Base-by-base conservation (phyloP, 2,113 vertebrate species). In the Panthera uncia region DNA sequence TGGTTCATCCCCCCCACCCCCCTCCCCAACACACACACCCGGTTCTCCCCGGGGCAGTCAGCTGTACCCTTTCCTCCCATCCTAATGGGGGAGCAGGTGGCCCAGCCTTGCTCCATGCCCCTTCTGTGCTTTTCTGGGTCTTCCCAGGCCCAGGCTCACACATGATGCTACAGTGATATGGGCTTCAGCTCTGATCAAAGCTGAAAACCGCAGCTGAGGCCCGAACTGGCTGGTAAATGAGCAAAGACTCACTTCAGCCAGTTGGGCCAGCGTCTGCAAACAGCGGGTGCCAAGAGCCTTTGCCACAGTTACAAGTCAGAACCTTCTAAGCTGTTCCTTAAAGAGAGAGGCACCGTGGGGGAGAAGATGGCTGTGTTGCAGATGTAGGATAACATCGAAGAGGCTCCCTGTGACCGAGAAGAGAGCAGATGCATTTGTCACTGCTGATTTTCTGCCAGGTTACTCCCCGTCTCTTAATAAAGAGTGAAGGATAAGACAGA, bases 151-250 rank as follows among this genome's bases (percentile, higher is more conserved):
- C 95, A 73, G 66, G 78, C 93, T 89, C 93, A 61, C 95, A 95
- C 85, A 86, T 84, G 97, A 93, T 33, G n/a, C 45, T 33, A 5
- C 0, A 3, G 52, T 0, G 50, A 57, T 76, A 38, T 63, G 89
- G 89, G 89, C 69, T 91, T 83, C 82, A 11, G 82, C 74, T 95
- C 38, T 93, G 95, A 95, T 95, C 79, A 76, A 66, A 96, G 95
- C 95, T 68, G 95, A 76, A 63, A 83, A 87, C 79, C 38, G 63
- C 93, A 97, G 97, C 97, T 97, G 97, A 95, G 97, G 57, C 95
- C 96, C 36, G 36, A 48, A 63, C 80, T 27, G 82, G 97, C 94
- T 83, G 89, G 78, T 91, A 79, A 96, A 96, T 61, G 96, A 88
- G 85, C 90, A 79, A 95, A 78, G 84, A 12, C 84, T 76, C 50